Base-by-base conservation (phyloP, 1,140 invertebrate species). In the Drosophila kanapiae region DNA sequence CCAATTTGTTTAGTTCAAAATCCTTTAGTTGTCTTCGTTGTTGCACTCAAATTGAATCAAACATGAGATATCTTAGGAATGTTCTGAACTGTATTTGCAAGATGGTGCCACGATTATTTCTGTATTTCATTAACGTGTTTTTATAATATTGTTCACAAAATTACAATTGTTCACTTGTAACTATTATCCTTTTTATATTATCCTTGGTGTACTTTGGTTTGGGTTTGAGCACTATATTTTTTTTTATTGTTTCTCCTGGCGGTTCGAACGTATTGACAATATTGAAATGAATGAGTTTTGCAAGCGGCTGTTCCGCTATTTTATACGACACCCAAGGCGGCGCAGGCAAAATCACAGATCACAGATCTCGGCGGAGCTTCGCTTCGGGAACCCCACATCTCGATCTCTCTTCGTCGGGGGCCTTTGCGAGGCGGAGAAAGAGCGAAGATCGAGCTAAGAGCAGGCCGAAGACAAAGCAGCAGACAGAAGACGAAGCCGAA, bases 11-110 rank as follows among this genome's bases (percentile, higher is more conserved):
- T 10, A 48, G n/a, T 61, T 51, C 31, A 10, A 45, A 14, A 71
- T 74, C 58, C 29, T 47, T 75, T 16, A n/a, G 27, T 27, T 57
- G 51, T 61, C 18, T 61, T 65, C 9, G 29, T 49, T 71, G 27
- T 45, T 56, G 38, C 57, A 43, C 49, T 65, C 37, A 75, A 51
- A 27, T 75, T n/a, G 31, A 31, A 42, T 53, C 45, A n/a, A 35
- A 10, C 14, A 42, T 16, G 11, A 3, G 16, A 33, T 59, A 38
- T 51, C 37, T 38, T 64, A 92, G 71, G 69, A 92, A 91, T 90
- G 91, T 92, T 78, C 91, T 90, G 61, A 91, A 92, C 59, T 92
- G 91, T 75, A 93, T 79, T 91, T 92, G 91, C 37, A 92, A 58
- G 67, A 93, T 92, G 40, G 69, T 77, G 38, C 91, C 91, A 48